A percentile compares a stretch with the other conserved stretches of the same genome.
These are phyloP conservation scores for Yponomeuta cagnagella DNA, from an alignment of 2,888 invertebrate genomes.

Conservation along the genomic window DNA sequence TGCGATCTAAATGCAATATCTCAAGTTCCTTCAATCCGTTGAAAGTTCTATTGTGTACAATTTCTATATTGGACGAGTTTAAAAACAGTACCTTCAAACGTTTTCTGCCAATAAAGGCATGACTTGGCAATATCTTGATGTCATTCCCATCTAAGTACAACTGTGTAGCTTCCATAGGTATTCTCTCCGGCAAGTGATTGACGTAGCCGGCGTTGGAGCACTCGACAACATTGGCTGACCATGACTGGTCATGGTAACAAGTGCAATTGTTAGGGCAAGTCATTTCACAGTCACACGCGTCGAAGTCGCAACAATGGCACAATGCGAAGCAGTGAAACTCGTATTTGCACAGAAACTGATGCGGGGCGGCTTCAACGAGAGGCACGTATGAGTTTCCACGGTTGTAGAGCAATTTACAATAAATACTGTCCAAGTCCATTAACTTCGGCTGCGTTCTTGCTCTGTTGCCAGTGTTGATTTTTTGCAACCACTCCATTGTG, in stretches of 20 bases:
- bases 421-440: slow-evolving; percentile 88
- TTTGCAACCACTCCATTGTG: slow-evolving; percentile 93
- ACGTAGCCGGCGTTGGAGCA: slow-evolving; percentile 84
- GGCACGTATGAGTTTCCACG: slow-evolving; percentile 84
- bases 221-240: slow-evolving; percentile 90
- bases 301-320: slow-evolving; percentile 94
- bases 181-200: slow-evolving; percentile 83
- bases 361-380: slow-evolving; percentile 85
- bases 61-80: slow-evolving; percentile 86
- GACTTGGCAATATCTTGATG: slow-evolving; percentile 83
- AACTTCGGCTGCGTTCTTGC: slow-evolving; percentile 87
- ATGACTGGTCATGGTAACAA: slow-evolving; percentile 91
- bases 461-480: slow-evolving; percentile 84
- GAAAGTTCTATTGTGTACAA: slow-evolving; percentile 88
- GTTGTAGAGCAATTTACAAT: slow-evolving; percentile 87
- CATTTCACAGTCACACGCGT: slow-evolving; percentile 95
- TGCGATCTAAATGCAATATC: slow-evolving; percentile 84
- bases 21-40: slow-evolving; percentile 87
- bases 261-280: slow-evolving; percentile 91
- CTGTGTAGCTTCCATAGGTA: slow-evolving; percentile 94
- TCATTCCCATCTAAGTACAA: slow-evolving; percentile 90
- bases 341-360: slow-evolving; percentile 90
- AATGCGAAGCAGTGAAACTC: slow-evolving; percentile 89
- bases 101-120: slow-evolving; percentile 90
- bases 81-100: slow-evolving; percentile 84